Conservation (phyloP, 2,113 vertebrate species). For the Scopus umbretta region DNA sequence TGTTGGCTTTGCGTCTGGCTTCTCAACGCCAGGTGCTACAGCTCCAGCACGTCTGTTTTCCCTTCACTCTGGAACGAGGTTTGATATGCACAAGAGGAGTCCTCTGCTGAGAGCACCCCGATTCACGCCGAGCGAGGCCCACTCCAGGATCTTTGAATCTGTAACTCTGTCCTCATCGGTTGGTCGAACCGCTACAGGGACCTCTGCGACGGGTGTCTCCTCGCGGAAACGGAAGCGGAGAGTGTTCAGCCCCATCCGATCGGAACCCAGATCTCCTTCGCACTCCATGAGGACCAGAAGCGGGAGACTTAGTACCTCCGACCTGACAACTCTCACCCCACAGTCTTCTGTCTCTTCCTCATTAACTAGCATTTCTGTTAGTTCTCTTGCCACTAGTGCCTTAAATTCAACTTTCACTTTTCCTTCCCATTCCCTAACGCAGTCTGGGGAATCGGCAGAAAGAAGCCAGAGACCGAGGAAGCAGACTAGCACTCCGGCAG, state of each 20-base stretch:
- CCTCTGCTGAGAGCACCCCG: constrained; percentile 89
- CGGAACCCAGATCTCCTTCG: constrained; percentile 88
- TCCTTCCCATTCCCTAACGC: constrained; percentile 75
- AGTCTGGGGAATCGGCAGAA: constrained; percentile 73
- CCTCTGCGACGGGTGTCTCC: constrained; percentile 69
- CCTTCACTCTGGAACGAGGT: constrained; percentile 83
- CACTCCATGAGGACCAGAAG: constrained; percentile 98
- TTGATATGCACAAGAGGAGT: constrained; percentile 87
- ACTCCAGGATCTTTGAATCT: constrained; percentile 95
- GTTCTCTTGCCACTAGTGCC: constrained; percentile 93
- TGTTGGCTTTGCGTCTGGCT: constrained; percentile 83
- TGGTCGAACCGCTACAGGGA: constrained; percentile 74
- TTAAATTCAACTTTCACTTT: constrained; percentile 87
- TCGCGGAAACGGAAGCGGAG: constrained; percentile 79
- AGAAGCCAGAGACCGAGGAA: constrained; percentile 71
- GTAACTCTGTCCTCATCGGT: constrained; percentile 85
- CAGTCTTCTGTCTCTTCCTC: constrained; percentile 79
- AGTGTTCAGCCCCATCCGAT: constrained; percentile 77
- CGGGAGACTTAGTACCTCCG: constrained; percentile 83
- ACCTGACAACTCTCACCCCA: constrained; percentile 74
- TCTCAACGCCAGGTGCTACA: constrained; percentile 72
- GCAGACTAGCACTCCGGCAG: constrained; percentile 65
- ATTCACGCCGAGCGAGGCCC: constrained; percentile 95
- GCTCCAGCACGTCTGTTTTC: constrained; percentile 85
- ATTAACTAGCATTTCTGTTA: constrained; percentile 84